A percentile compares a stretch with the other conserved stretches of the same genome.
Evolutionary conservation across 2,113 vertebrate species (phyloP).

Genomic region (Rhinoptilus africanus): DNA sequence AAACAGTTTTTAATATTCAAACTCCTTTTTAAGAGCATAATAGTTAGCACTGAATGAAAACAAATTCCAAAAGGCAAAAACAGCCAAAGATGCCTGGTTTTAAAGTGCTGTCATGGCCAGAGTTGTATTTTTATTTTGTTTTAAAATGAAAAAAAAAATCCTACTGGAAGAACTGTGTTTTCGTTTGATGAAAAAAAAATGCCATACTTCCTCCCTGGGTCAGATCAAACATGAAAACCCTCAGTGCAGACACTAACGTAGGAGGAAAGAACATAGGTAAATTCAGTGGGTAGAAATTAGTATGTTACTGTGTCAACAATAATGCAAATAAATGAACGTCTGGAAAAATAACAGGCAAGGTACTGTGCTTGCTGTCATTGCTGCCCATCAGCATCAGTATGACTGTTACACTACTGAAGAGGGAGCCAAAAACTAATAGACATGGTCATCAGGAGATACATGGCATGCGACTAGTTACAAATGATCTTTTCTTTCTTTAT

Average conservation of each 20-base stretch:
- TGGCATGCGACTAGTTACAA: rapidly evolving
- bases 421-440: not conserved
- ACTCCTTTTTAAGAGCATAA: not conserved
- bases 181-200: not conserved
- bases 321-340: not conserved
- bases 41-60: not conserved
- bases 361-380: not conserved
- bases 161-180: not conserved
- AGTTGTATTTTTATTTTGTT: not conserved
- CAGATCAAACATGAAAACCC: not conserved
- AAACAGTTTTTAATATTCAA: not conserved
- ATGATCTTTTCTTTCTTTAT: not conserved
- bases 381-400: not conserved
- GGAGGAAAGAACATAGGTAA: not conserved
- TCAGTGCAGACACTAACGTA: not conserved
- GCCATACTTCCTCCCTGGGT: not conserved
- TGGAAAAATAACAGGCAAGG: not conserved
- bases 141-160: not conserved
- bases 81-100: not conserved
- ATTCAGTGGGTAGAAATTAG: not conserved
- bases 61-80: not conserved
- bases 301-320: not conserved
- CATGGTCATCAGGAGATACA: not conserved
- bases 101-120: not conserved
- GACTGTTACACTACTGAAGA: not conserved